These are phyloP conservation scores for Idaea dimidiata DNA, from an alignment of 2,888 invertebrate species.

Conservation along the genomic window DNA sequence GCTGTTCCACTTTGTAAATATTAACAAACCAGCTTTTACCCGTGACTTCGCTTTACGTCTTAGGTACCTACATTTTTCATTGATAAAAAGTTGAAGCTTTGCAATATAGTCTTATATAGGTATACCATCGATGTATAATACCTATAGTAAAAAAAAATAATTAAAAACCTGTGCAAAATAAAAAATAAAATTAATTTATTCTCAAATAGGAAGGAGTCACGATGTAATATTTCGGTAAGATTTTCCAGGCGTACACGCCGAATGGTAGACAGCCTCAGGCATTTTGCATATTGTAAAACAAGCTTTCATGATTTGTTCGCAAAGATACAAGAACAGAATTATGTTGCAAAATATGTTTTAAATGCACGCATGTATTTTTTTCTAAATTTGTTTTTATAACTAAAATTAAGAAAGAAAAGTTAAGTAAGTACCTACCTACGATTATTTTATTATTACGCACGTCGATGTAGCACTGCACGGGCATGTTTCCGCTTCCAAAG, in stretches of 20 bases:
- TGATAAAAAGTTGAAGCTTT: not conserved
- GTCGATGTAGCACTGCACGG: no score
- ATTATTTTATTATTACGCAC: no score
- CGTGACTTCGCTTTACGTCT: constrained; percentile 12
- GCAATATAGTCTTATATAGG: constrained; percentile 4
- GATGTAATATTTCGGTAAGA: not conserved
- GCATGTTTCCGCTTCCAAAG: no score
- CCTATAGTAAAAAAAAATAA: no score
- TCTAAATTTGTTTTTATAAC: no score
- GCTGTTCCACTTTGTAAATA: constrained; percentile 31
- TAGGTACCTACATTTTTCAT: constrained; percentile 6
- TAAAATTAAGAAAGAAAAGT: no score
- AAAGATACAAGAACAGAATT: constrained; percentile 3
- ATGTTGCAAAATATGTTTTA: not conserved
- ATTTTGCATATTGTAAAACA: constrained; percentile 13
- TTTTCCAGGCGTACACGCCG: constrained; percentile 9
- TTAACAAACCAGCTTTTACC: constrained; percentile 17
- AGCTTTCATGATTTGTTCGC: constrained; percentile 5
- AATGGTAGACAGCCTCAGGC: not conserved
- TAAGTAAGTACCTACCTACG: no score
- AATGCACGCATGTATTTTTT: not conserved
- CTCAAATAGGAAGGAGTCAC: not conserved
- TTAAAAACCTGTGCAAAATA: constrained; percentile 3
- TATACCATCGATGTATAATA: no score
- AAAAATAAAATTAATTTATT: constrained; percentile 3